These are phyloP conservation scores for Daktulosphaira vitifoliae DNA, from an alignment of 1,140 invertebrate genomes.

Conservation along the genomic window DNA sequence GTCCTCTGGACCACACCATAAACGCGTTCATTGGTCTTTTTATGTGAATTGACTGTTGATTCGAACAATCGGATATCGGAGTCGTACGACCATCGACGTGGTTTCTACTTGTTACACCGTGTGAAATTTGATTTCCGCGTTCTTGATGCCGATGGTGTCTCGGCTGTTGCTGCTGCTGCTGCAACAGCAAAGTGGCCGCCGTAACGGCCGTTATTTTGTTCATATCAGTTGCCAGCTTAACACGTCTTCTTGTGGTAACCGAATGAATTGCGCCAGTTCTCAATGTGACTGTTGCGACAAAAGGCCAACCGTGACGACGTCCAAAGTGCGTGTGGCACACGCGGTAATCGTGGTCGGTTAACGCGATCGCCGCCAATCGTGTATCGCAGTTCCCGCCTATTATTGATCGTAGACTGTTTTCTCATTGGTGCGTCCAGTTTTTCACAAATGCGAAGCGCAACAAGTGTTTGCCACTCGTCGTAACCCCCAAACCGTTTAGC, in stretches of 20 bases:
- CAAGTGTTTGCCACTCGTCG: background rate
- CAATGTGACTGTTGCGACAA: background rate
- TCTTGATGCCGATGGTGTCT: background rate
- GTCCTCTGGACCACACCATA: slow-evolving; percentile 86
- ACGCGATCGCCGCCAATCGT: slow-evolving; percentile 19
- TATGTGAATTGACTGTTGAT: slow-evolving; percentile 56
- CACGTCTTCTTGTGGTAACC: background rate
- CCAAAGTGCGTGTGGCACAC: slow-evolving; percentile 17
- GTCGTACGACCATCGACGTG: too few species aligned
- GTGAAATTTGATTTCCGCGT: background rate
- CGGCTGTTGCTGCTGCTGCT: background rate
- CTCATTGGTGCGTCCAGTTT: background rate
- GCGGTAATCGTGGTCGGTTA: background rate
- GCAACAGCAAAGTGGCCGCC: background rate
- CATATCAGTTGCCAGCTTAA: background rate
- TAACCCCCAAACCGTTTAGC: background rate
- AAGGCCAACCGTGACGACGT: background rate
- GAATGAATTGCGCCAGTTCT: background rate
- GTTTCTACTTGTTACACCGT: too few species aligned
- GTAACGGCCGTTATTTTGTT: background rate
- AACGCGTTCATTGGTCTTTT: slow-evolving; percentile 89
- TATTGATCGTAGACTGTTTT: slow-evolving; percentile 20
- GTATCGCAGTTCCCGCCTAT: slow-evolving; percentile 6
- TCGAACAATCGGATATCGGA: too few species aligned
- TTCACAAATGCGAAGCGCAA: too few species aligned